phyloP scores from a whole-genome alignment of 1,140 invertebrate genomes.

The Trichonephila inaurata region DNA sequence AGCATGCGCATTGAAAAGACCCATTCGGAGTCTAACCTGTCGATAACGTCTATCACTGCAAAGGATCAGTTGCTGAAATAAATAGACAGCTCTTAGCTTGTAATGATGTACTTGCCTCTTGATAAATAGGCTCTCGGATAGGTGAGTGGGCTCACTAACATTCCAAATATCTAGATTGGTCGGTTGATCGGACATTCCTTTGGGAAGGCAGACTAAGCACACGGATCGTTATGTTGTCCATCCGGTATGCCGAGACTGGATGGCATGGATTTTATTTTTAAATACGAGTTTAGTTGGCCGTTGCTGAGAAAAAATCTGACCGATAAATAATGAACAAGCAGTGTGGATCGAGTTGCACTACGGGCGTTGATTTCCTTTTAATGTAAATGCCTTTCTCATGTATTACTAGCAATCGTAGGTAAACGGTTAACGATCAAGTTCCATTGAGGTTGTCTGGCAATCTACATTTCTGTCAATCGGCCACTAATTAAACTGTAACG shows the following conservation, averaged over 20 bases:
- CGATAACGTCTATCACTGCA: constrained; percentile 10
- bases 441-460: neutral
- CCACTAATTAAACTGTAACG: constrained; percentile 18
- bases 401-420: constrained; percentile 4
- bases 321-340: constrained; percentile 21
- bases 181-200: constrained; percentile 50
- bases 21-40: neutral
- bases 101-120: constrained; percentile 49
- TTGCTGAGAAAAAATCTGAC: constrained; percentile 29
- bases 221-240: constrained; percentile 27
- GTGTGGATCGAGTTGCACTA: constrained; percentile 3
- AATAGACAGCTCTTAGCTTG: constrained; percentile 45
- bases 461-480: neutral
- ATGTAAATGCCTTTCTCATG: constrained; percentile 18
- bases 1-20: neutral
- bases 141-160: constrained; percentile 41
- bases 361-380: constrained; percentile 30
- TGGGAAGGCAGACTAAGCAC: neutral
- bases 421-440: constrained; percentile 14
- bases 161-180: constrained; percentile 46
- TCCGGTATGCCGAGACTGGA: constrained; percentile 35
- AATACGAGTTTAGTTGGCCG: constrained; percentile 45
- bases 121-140: constrained; percentile 42
- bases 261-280: constrained; percentile 35
- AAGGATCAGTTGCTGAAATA: constrained; percentile 31